phyloP scores from a whole-genome alignment of 2,888 invertebrate genomes.

The Dorcus hopei region DNA sequence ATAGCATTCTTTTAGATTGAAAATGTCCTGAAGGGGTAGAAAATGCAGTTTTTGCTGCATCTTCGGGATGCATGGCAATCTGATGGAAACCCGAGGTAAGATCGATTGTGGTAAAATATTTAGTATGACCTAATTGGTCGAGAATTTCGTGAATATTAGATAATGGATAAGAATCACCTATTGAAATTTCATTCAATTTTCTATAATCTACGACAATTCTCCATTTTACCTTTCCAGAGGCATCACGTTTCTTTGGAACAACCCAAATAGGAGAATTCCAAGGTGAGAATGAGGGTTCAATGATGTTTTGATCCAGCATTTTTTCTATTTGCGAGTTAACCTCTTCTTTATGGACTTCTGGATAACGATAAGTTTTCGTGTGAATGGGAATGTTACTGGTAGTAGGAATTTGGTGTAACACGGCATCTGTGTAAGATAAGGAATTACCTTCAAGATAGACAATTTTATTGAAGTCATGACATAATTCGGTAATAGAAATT shows the following conservation, averaged over 20 bases:
- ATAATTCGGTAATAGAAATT: slow-evolving; percentile 18
- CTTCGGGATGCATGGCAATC: no score
- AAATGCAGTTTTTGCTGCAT: no score
- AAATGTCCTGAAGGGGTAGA: no score
- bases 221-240: slow-evolving; percentile 31
- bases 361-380: slow-evolving; percentile 39
- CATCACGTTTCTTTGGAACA: slow-evolving; percentile 36
- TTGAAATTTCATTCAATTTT: slow-evolving; percentile 40
- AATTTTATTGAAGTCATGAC: slow-evolving; percentile 25
- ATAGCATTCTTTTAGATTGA: no score
- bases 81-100: slow-evolving; percentile 43
- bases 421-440: slow-evolving; percentile 23
- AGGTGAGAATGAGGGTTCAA: slow-evolving; percentile 25
- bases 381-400: slow-evolving; percentile 31
- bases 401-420: slow-evolving; percentile 37
- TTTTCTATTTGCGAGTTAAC: slow-evolving; percentile 33
- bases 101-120: slow-evolving; percentile 42
- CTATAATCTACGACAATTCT: slow-evolving; percentile 41
- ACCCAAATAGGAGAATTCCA: slow-evolving; percentile 31
- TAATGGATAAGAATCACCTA: slow-evolving; percentile 38
- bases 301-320: slow-evolving; percentile 32
- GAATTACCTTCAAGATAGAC: slow-evolving; percentile 31
- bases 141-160: slow-evolving; percentile 40
- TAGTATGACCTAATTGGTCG: slow-evolving; percentile 38
- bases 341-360: slow-evolving; percentile 34